Percentiles rank a stretch among this genome's conserved stretches.
Evolutionary conservation across 2,113 vertebrate genomes (phyloP).

Genomic region (Puffinus mauretanicus): DNA sequence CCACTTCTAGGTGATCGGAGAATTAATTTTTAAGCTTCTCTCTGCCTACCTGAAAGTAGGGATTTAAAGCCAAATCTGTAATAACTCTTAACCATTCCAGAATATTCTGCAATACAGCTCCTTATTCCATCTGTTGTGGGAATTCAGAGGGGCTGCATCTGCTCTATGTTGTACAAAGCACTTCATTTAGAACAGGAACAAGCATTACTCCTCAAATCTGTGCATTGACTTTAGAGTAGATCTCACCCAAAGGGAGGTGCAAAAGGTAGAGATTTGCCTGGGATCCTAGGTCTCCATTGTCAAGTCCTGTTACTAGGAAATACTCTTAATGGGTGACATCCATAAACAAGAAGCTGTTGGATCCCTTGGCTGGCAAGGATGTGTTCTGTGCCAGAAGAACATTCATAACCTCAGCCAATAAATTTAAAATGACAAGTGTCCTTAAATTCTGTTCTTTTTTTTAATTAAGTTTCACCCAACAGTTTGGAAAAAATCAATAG

Average conservation of each 20-base stretch:
- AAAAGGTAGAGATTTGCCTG: background rate
- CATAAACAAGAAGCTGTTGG: background rate
- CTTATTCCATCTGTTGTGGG: background rate
- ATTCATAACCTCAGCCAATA: background rate
- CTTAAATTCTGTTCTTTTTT: background rate
- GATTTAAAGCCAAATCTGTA: background rate
- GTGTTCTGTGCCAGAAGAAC: background rate
- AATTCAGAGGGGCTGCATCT: conserved; percentile 7
- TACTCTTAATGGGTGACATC: background rate
- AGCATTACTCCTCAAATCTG: background rate
- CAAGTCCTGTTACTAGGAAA: background rate
- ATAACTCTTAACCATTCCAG: background rate
- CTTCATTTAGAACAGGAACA: background rate
- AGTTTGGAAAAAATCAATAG: background rate
- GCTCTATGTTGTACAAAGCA: background rate
- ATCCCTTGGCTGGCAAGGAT: background rate
- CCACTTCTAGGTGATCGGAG: background rate
- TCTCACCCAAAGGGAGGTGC: background rate
- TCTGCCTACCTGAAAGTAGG: background rate
- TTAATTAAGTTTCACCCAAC: background rate
- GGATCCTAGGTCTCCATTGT: background rate
- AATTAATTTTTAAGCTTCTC: background rate
- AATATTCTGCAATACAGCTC: background rate
- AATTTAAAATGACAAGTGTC: background rate
- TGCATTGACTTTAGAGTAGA: background rate